Evolutionary conservation across 2,113 vertebrate genomes (phyloP).

Genomic region (Chaetura pelagica): DNA sequence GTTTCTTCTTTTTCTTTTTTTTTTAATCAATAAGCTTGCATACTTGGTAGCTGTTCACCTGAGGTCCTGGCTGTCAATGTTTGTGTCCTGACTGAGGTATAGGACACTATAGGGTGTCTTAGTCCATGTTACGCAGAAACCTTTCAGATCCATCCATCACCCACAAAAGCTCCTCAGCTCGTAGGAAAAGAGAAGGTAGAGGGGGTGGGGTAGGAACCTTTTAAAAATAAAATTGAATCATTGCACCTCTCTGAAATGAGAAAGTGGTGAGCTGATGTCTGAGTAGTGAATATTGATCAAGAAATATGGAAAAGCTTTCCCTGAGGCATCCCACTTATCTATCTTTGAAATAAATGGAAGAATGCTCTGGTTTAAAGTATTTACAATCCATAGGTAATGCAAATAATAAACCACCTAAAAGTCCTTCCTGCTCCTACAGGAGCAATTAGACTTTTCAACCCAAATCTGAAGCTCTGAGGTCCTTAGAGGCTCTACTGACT

Average conservation of each 20-base stretch:
- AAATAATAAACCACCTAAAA: slow-evolving; percentile 25
- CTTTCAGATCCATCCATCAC: slow-evolving; percentile 54
- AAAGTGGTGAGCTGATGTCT: slow-evolving; percentile 53
- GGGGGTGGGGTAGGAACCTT: not conserved
- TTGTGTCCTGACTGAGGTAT: not conserved
- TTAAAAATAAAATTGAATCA: slow-evolving; percentile 49
- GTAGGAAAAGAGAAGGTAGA: not conserved
- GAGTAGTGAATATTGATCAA: slow-evolving; percentile 69
- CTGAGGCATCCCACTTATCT: slow-evolving; percentile 54
- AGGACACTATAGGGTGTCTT: slow-evolving; percentile 7
- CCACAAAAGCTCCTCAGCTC: slow-evolving; percentile 17
- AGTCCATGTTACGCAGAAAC: slow-evolving; percentile 33
- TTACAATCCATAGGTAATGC: slow-evolving; percentile 23
- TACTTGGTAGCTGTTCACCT: not conserved
- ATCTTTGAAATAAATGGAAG: slow-evolving; percentile 52
- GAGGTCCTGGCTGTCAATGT: slow-evolving; percentile 16
- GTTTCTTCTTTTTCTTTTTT: not conserved
- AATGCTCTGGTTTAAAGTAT: slow-evolving; percentile 34
- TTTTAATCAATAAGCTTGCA: not conserved
- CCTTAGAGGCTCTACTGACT: not conserved
- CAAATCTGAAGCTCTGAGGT: not conserved
- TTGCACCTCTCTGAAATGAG: slow-evolving; percentile 52
- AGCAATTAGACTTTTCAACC: not conserved
- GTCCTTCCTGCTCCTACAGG: not conserved
- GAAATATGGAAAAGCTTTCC: slow-evolving; percentile 53